Percentiles rank a stretch among this genome's conserved stretches.
Conservation (phyloP, 2,797 vertebrate genomes). For the Cossypha polioptera region DNA sequence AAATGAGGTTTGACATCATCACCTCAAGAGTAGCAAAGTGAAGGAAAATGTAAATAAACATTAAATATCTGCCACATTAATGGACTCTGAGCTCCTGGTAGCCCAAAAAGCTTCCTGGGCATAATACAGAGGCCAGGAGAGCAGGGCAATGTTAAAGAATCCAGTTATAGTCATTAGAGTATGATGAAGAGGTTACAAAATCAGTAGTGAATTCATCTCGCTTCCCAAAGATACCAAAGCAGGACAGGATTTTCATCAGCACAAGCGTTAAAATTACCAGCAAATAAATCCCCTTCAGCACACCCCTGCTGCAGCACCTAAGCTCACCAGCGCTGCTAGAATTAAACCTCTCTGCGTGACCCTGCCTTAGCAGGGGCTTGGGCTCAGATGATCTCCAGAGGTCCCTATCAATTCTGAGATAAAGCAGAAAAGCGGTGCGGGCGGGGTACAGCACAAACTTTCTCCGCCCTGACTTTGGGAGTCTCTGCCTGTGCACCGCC, state of each 20-base stretch:
- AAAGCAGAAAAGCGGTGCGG: fast-evolving
- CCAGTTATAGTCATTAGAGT: background rate
- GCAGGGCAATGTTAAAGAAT: background rate
- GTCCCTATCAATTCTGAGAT: fast-evolving
- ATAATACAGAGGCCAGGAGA: background rate
- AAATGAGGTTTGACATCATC: background rate
- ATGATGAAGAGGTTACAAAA: background rate
- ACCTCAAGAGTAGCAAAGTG: background rate
- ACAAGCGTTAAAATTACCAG: background rate
- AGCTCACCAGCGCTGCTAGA: background rate
- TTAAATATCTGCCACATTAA: background rate
- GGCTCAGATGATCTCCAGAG: background rate
- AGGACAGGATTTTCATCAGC: background rate
- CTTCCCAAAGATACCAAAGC: background rate
- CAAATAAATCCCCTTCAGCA: background rate
- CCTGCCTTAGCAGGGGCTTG: too few species aligned
- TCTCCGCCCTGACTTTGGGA: fast-evolving
- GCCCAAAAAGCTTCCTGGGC: background rate
- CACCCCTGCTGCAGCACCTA: fast-evolving
- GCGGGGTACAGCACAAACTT: fast-evolving
- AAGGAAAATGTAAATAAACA: background rate
- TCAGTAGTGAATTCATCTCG: background rate
- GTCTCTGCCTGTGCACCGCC: fast-evolving
- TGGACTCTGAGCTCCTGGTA: background rate
- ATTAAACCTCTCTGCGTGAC: background rate